These are phyloP conservation scores for Lepidochitona cinerea DNA, from an alignment of 2,888 invertebrate species.

Conservation along the genomic window DNA sequence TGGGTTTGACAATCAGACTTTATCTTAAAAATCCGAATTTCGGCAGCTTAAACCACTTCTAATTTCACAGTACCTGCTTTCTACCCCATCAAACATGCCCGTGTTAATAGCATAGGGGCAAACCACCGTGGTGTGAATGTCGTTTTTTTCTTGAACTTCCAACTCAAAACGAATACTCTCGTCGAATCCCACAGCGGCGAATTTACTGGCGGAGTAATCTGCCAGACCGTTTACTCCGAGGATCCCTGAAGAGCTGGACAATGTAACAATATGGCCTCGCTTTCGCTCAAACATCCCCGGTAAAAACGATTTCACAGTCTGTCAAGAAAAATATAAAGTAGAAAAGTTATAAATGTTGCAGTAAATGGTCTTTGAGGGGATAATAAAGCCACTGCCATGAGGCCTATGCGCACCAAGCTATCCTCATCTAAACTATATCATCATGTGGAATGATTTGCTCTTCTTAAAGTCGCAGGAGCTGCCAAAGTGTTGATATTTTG, in stretches of 20 bases:
- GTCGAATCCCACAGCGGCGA: slow-evolving; percentile 93
- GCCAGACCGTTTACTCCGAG: slow-evolving; percentile 78
- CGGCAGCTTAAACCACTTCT: too few species aligned
- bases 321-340: slow-evolving; percentile 36
- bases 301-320: slow-evolving; percentile 94
- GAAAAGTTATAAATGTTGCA: background rate
- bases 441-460: too few species aligned
- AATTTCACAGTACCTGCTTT: slow-evolving; percentile 74
- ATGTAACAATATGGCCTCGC: slow-evolving; percentile 93
- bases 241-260: slow-evolving; percentile 91
- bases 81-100: slow-evolving; percentile 95
- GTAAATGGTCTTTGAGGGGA: too few species aligned
- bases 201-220: slow-evolving; percentile 96
- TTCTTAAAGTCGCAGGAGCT: too few species aligned
- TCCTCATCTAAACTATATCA: too few species aligned
- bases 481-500: too few species aligned
- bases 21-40: too few species aligned
- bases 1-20: too few species aligned
- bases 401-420: too few species aligned
- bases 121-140: slow-evolving; percentile 88
- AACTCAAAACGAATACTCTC: slow-evolving; percentile 81
- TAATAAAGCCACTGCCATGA: too few species aligned
- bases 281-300: slow-evolving; percentile 90
- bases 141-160: slow-evolving; percentile 70
- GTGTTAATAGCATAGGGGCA: slow-evolving; percentile 98